phyloP scores from a whole-genome alignment of 1,140 invertebrate genomes.

The Anagrus nilaparvatae region DNA sequence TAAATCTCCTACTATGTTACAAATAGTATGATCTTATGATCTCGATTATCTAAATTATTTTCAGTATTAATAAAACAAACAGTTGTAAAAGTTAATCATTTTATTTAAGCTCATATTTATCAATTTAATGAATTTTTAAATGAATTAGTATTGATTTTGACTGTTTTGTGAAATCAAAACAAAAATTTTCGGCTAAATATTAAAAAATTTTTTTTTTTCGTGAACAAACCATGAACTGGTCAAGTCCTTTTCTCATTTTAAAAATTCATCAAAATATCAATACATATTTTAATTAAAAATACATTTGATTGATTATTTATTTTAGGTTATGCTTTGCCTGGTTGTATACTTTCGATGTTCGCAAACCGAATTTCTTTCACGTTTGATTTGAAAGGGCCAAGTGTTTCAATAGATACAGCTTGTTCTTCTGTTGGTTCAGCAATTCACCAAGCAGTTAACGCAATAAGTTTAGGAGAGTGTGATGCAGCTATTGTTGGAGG shows the following conservation, averaged over 20 bases:
- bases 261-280: neutral
- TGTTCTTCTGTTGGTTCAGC: constrained; percentile 80
- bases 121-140: too few relatives aligned
- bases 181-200: too few relatives aligned
- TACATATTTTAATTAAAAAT: neutral
- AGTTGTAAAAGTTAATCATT: too few relatives aligned
- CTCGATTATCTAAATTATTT: too few relatives aligned
- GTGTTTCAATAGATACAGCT: constrained; percentile 71
- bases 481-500: constrained; percentile 80
- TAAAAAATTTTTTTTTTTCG: constrained; percentile 60
- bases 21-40: too few relatives aligned
- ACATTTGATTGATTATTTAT: constrained; percentile 9
- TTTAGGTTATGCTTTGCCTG: constrained; percentile 26
- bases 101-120: too few relatives aligned
- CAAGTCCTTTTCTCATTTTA: neutral
- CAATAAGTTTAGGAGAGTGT: constrained; percentile 65
- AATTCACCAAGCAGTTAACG: constrained; percentile 64
- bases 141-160: too few relatives aligned
- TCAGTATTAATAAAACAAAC: too few relatives aligned
- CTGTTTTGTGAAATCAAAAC: too few relatives aligned
- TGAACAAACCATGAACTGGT: constrained; percentile 43
- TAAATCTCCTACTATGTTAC: too few relatives aligned
- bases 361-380: constrained; percentile 73
- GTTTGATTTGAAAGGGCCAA: constrained; percentile 60
- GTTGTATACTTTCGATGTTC: constrained; percentile 76